Evolutionary conservation across 2,888 invertebrate species (phyloP), one percentile per base, ranked within the genome.

Genomic region (Monochamus alternatus): DNA sequence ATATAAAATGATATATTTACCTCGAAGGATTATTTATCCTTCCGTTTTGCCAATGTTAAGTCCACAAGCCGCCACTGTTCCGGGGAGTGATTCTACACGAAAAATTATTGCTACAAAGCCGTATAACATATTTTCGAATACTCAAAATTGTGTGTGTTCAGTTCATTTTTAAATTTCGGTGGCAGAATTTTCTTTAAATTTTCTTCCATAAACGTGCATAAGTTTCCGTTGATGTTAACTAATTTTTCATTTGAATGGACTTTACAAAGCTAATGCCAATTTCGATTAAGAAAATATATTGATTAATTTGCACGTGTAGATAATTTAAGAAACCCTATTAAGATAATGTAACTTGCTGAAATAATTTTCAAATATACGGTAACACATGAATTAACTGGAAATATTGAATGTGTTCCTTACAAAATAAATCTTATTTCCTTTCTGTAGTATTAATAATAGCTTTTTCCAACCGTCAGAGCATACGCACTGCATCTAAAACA

Each of bases 191-290:
- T 94, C 93, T 31, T 92, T 84, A 80, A 91, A 93, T 78, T 92
- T 91, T 70, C 90, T 90, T 1, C 97, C 96, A 83, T 93, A 92
- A 14, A 90, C 86, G 69, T 91, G 91, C 0, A 95, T 96, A 87
- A 0, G 96, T 96, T 79, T 91, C 91, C 30, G 94, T 93, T 47
- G 90, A 89, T 87, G 92, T 93, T 30, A 96, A 89, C 78, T 87
- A 89, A 55, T 88, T 85, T 86, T 91, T 93, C 82, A 22, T 22
- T 22, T 22, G 22, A 22, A 22, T 22, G 22, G 22, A 22, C 22
- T 22, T 22, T 22, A 22, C 1, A 22, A 22, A 22, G 1, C 22
- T 22, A 0, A 22, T 22, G 22, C 22, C 22, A 22, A 1, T 52
- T 51, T 47, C 12, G 38, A 62, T 51, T 51, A 70, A 70, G 60